These are phyloP conservation scores for Misgurnus mizolepis DNA, from an alignment of 2,113 vertebrate species.

Conservation along the genomic window DNA sequence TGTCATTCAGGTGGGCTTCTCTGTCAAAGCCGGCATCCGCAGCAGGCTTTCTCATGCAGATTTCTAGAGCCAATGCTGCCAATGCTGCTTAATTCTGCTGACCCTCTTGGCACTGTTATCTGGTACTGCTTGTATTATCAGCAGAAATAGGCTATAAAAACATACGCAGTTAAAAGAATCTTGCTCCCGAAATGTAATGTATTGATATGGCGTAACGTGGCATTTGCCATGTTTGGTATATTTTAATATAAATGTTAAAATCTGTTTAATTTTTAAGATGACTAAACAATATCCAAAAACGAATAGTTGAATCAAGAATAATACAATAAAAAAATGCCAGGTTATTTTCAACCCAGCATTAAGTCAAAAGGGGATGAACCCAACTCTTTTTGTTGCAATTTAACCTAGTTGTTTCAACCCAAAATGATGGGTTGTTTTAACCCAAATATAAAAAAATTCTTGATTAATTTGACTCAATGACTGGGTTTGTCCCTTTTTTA, in stretches of 20 bases:
- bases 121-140: constrained; percentile 26
- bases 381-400: too few relatives aligned
- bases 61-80: constrained; percentile 66
- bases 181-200: background rate
- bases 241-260: too few relatives aligned
- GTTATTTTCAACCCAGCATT: too few relatives aligned
- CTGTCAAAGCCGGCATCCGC: constrained; percentile 75
- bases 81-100: constrained; percentile 40
- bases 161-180: background rate
- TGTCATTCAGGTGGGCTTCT: constrained; percentile 93
- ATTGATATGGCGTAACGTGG: background rate
- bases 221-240: background rate
- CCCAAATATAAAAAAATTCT: too few relatives aligned
- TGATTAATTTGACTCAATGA: too few relatives aligned
- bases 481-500: too few relatives aligned
- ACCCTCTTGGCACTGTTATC: constrained; percentile 31
- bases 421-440: too few relatives aligned
- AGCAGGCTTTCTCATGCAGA: constrained; percentile 77
- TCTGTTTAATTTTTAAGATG: too few relatives aligned
- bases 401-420: too few relatives aligned
- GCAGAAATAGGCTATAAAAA: constrained; percentile 14
- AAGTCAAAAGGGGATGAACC: too few relatives aligned
- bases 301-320: background rate
- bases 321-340: too few relatives aligned
- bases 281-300: too few relatives aligned